Percentiles rank a stretch among this genome's conserved stretches.
Evolutionary conservation across 2,797 vertebrate species (phyloP).

Genomic region (Ctenochaetus hawaiiensis): DNA sequence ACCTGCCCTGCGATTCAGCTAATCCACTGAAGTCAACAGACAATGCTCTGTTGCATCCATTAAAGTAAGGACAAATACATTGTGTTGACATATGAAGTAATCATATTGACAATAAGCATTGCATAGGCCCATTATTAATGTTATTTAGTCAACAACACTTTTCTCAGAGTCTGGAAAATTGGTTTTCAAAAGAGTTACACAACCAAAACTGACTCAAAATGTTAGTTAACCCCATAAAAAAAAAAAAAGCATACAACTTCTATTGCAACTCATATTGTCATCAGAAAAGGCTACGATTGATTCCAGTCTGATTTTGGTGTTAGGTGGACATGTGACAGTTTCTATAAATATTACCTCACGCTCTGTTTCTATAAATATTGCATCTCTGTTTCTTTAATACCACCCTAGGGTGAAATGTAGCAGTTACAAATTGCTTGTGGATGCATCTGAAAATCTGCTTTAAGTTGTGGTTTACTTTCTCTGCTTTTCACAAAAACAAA

Average conservation of each 20-base stretch:
- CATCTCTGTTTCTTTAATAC: conserved; percentile 23
- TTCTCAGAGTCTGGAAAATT: background rate
- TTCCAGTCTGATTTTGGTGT: conserved; percentile 30
- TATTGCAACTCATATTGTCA: conserved; percentile 1
- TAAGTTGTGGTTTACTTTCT: conserved; percentile 10
- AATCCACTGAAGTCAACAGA: background rate
- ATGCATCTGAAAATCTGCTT: background rate
- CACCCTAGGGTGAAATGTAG: background rate
- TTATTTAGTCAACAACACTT: background rate
- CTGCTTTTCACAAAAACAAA: background rate
- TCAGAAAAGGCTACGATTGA: background rate
- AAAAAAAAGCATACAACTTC: background rate
- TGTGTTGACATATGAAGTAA: background rate
- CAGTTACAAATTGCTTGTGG: background rate
- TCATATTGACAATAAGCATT: background rate
- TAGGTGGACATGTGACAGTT: conserved; percentile 31
- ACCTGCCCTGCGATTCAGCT: conserved; percentile 33
- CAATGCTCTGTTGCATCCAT: background rate
- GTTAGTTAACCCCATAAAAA: background rate
- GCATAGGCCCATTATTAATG: background rate
- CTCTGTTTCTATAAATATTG: conserved; percentile 56
- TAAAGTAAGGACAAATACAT: background rate
- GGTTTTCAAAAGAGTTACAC: background rate
- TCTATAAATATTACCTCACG: conserved; percentile 60
- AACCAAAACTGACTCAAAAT: background rate